Base-by-base conservation (phyloP, 2,797 vertebrate genomes). In the Menidia menidia region DNA sequence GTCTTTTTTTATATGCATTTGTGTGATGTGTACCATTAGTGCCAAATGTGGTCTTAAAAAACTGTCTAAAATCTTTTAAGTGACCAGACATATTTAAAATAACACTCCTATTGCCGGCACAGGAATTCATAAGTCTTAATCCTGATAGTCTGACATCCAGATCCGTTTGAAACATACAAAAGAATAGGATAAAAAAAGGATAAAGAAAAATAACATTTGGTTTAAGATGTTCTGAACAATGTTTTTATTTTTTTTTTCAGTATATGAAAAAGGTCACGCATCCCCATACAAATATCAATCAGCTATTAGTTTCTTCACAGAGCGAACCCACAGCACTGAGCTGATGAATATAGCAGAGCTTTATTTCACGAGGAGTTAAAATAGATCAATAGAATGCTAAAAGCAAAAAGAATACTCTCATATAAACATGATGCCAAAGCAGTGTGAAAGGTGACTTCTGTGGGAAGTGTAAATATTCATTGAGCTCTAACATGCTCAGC, bases 331-430 rank as follows among this genome's bases (percentile, higher is more conserved):
- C 56, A 58, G 30, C 13, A 57, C 45, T 4, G 16, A 58, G 18
- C 15, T 64, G 12, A 14, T 45, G 51, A 53, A 59, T 43, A 31
- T 13, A 52, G 15, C 41, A 18, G 11, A 59, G 18, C 1, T 35
- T 64, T 59, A 25, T 43, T 53, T 16, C 41, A 25, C 3, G 2
- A 11, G 42, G 14, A 39, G 39, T 50, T 75, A 50, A 13, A 65
- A 47, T 45, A 62, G 25, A 71, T 52, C 50, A 54, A 54, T 54
- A 18, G 48, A 13, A 51, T 51, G 48, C 48, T 52, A 30, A 52
- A 52, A 30, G 35, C 35, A 39, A 39, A 39, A 39, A 6, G 35
- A 39, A 9, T 9, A 39, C 35, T 39, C 4, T 39, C 35, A 39
- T 39, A 2, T 39, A 48, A 60, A 48, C 32, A 60, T 35, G 31